Conservation (phyloP, 2,797 vertebrate genomes). For the Apogon hyalosoma region DNA sequence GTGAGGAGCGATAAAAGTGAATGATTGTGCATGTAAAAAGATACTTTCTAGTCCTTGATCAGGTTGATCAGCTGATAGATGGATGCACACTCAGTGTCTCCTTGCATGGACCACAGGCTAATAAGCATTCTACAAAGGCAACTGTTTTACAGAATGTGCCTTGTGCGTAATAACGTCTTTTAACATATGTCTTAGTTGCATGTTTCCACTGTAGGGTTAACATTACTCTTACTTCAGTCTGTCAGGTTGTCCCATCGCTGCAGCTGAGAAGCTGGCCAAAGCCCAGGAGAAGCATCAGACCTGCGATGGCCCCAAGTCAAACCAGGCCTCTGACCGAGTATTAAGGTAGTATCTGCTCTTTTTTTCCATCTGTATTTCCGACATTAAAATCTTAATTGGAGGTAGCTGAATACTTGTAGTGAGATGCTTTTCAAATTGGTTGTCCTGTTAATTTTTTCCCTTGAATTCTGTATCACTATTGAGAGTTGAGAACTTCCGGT, state of each 20-base stretch:
- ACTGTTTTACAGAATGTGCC: slow-evolving; percentile 28
- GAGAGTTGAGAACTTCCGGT: slow-evolving; percentile 33
- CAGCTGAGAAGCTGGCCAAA: slow-evolving; percentile 98
- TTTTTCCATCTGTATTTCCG: background rate
- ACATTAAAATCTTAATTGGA: background rate
- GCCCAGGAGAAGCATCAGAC: slow-evolving; percentile 97
- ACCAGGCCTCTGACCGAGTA: slow-evolving; percentile 96
- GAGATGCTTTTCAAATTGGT: slow-evolving; percentile 15
- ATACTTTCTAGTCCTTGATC: slow-evolving; percentile 30
- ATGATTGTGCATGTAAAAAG: slow-evolving; percentile 48
- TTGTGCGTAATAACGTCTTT: slow-evolving; percentile 22
- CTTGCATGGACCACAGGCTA: slow-evolving; percentile 29
- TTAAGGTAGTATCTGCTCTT: slow-evolving; percentile 87
- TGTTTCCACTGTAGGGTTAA: slow-evolving; percentile 1
- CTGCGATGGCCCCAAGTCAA: slow-evolving; percentile 94
- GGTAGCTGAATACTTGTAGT: background rate
- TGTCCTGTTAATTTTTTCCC: slow-evolving; percentile 26
- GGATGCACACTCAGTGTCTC: slow-evolving; percentile 40
- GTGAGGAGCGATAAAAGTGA: slow-evolving; percentile 55
- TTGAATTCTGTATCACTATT: slow-evolving; percentile 35
- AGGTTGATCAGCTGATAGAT: slow-evolving; percentile 40
- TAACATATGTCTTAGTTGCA: slow-evolving; percentile 7
- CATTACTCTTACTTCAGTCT: slow-evolving; percentile 85
- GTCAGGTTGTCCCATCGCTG: slow-evolving; percentile 98
- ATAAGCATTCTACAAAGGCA: slow-evolving; percentile 36